Percentiles rank a stretch among this genome's conserved stretches.
phyloP scores from a whole-genome alignment of 2,797 vertebrate genomes.

The Cichlasoma orientale region DNA sequence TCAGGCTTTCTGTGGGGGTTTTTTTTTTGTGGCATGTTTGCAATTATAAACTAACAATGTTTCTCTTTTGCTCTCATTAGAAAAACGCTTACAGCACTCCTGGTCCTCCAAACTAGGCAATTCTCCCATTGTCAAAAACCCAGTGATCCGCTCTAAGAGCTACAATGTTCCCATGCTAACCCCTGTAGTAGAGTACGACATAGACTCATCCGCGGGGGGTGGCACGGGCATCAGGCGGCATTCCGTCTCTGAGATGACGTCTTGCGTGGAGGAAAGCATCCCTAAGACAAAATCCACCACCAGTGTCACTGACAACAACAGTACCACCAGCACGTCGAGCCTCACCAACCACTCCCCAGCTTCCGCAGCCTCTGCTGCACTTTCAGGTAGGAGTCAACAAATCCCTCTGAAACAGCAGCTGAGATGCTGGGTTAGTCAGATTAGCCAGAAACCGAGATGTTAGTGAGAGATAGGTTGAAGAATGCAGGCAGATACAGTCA shows the following conservation, averaged over 20 bases:
- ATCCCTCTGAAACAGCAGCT: background rate
- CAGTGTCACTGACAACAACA: background rate
- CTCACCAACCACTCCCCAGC: conserved; percentile 65
- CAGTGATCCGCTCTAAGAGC: conserved; percentile 92
- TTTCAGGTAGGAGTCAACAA: conserved; percentile 38
- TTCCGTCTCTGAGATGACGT: conserved; percentile 93
- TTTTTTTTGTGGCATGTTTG: background rate
- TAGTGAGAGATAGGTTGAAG: no score
- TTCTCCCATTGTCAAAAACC: conserved; percentile 84
- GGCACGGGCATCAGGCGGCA: conserved; percentile 85
- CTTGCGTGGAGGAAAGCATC: conserved; percentile 85
- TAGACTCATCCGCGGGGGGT: conserved; percentile 27
- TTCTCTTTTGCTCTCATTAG: conserved; percentile 64
- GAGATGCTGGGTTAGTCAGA: no score
- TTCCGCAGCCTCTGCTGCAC: conserved; percentile 55
- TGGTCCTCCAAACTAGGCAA: conserved; percentile 76
- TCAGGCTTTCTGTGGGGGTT: background rate
- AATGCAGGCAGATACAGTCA: no score
- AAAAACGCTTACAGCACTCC: conserved; percentile 85
- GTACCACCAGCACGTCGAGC: conserved; percentile 28
- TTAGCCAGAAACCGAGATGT: no score
- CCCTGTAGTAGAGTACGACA: conserved; percentile 89
- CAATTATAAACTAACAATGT: background rate
- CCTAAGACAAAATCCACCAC: conserved; percentile 45
- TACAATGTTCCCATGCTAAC: conserved; percentile 95